These are phyloP conservation scores for Sinosuthora webbiana DNA, from an alignment of 2,113 vertebrate species.

Conservation along the genomic window DNA sequence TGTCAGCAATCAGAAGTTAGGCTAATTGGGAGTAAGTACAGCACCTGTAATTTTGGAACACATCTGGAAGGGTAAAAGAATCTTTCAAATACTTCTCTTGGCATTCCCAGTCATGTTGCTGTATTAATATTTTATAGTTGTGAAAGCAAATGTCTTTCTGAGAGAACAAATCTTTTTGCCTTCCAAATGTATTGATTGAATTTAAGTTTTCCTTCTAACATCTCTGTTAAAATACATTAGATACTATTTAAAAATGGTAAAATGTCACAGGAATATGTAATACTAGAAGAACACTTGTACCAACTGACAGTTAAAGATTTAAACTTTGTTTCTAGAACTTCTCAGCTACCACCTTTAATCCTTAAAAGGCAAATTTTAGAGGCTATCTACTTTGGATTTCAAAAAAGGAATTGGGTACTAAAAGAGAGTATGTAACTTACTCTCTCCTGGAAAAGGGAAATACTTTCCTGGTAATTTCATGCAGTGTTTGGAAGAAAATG, in stretches of 20 bases:
- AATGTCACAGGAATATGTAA: not conserved
- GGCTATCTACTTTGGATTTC: not conserved
- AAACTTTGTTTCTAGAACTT: not conserved
- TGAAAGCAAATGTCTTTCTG: slow-evolving; percentile 4
- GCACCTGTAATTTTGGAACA: not conserved
- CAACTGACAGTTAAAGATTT: not conserved
- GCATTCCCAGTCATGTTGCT: not conserved
- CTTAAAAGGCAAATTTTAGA: not conserved
- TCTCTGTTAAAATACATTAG: not conserved
- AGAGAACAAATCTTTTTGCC: not conserved
- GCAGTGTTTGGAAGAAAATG: not conserved
- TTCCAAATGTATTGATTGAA: not conserved
- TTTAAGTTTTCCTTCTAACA: not conserved
- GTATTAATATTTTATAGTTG: not conserved
- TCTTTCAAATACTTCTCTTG: not conserved
- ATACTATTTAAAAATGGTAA: not conserved
- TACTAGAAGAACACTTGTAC: not conserved
- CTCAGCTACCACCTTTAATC: not conserved
- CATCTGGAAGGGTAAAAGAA: not conserved
- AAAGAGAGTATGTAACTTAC: not conserved
- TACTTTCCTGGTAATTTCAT: not conserved
- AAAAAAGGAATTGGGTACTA: not conserved
- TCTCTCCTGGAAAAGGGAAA: not conserved
- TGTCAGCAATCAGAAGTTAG: not conserved
- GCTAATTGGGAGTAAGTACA: not conserved